Percentiles rank a stretch among this genome's conserved stretches.
phyloP scores from a whole-genome alignment of 2,888 invertebrate species.

The Sinelater perroti region DNA sequence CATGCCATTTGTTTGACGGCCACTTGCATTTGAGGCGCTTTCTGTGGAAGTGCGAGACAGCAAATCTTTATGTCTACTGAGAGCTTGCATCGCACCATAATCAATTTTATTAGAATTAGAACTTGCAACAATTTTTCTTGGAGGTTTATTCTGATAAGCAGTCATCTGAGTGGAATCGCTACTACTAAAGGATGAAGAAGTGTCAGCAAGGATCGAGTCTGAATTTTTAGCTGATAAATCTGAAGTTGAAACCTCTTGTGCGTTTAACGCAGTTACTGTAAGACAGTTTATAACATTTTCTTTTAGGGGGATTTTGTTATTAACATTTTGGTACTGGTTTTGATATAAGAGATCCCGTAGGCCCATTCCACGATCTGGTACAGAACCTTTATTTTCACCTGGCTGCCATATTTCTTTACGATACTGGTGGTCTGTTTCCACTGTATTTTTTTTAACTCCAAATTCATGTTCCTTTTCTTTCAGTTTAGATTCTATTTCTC shows the following conservation, averaged over 20 bases:
- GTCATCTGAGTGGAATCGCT: slow-evolving; percentile 51
- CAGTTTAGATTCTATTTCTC: slow-evolving; percentile 51
- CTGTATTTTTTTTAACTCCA: slow-evolving; percentile 17
- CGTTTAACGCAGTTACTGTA: not conserved
- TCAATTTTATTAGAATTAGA: slow-evolving; percentile 34
- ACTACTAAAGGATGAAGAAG: slow-evolving; percentile 40
- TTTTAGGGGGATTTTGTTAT: not conserved
- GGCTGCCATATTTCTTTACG: slow-evolving; percentile 47
- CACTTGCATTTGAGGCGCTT: slow-evolving; percentile 2
- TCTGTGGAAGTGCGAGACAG: slow-evolving; percentile 26
- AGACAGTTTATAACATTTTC: not conserved
- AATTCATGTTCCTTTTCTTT: slow-evolving; percentile 23
- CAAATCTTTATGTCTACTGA: slow-evolving; percentile 48
- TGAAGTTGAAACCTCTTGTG: slow-evolving; percentile 8
- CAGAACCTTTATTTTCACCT: slow-evolving; percentile 56
- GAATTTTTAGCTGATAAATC: slow-evolving; percentile 15
- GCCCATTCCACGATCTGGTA: slow-evolving; percentile 55
- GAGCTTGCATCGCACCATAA: slow-evolving; percentile 47
- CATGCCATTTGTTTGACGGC: not conserved
- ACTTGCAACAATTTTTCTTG: slow-evolving; percentile 9
- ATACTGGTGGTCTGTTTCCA: slow-evolving; percentile 3
- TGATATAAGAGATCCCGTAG: slow-evolving; percentile 25
- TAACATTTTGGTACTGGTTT: not conserved
- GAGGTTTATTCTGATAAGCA: slow-evolving; percentile 42
- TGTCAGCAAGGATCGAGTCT: slow-evolving; percentile 24